Percentiles rank a stretch among this genome's conserved stretches.
These are phyloP conservation scores for Palythoa grandiflora DNA, from an alignment of 92 coral and sea anemone species.

Conservation along the genomic window DNA sequence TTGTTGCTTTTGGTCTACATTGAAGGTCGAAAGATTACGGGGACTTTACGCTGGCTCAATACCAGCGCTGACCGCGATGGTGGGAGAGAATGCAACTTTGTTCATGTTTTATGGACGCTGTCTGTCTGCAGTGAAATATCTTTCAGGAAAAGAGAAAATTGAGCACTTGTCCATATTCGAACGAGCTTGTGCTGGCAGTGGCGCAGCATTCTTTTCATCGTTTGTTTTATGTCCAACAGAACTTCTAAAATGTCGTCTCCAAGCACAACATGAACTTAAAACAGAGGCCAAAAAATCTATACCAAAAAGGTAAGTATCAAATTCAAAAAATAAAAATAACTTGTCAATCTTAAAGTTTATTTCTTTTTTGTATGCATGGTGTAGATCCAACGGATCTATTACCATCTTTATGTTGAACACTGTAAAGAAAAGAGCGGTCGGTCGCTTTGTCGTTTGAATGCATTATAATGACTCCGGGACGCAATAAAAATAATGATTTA, in stretches of 20 bases:
- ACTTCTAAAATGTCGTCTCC: conserved; percentile 92
- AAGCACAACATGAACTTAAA: conserved; percentile 93
- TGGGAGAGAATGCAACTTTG: conserved; percentile 63
- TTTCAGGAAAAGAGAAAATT: conserved; percentile 80
- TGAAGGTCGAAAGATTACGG: conserved; percentile 51
- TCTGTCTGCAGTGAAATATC: conserved; percentile 63
- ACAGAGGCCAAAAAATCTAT: conserved; percentile 72
- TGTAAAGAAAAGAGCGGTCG: neutral
- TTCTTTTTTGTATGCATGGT: neutral
- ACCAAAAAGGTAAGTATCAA: conserved; percentile 68
- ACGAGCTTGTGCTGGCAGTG: conserved; percentile 95
- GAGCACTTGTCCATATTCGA: conserved; percentile 83
- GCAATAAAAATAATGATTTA: too few relatives aligned
- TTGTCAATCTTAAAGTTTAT: neutral
- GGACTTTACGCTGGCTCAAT: conserved; percentile 68
- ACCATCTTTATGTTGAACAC: neutral
- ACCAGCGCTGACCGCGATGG: conserved; percentile 61
- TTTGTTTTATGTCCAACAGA: conserved; percentile 97
- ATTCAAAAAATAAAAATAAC: neutral
- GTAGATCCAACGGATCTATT: neutral
- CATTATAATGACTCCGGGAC: too few relatives aligned
- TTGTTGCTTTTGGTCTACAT: conserved; percentile 55
- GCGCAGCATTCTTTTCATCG: conserved; percentile 94
- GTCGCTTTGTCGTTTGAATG: neutral
- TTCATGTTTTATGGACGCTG: conserved; percentile 80